Percentiles rank a stretch among this genome's conserved stretches.
phyloP scores from a whole-genome alignment of 2,797 vertebrate genomes.

The Bovichtus variegatus region DNA sequence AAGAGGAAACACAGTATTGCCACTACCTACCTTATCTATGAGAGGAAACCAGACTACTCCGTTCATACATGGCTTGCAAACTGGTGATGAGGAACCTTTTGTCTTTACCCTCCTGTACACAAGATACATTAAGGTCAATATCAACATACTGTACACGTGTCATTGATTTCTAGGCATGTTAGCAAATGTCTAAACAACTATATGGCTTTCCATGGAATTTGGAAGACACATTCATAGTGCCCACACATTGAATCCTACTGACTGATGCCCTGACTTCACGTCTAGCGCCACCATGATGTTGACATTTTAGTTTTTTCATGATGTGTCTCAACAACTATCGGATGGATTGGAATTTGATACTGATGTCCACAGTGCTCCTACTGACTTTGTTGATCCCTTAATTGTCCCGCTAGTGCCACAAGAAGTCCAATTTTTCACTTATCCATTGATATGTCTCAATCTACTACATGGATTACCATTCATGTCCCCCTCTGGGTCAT shows the following conservation, averaged over 20 bases:
- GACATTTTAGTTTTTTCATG: background rate
- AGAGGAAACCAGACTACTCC: background rate
- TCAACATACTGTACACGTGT: background rate
- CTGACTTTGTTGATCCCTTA: background rate
- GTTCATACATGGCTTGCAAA: conserved; percentile 80
- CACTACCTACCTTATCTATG: conserved; percentile 26
- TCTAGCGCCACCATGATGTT: background rate
- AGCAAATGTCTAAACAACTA: background rate
- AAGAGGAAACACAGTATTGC: fast-evolving
- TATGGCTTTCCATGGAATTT: background rate
- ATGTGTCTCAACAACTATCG: background rate
- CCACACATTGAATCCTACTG: too few relatives aligned
- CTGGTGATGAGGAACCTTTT: conserved; percentile 89
- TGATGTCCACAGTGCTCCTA: background rate
- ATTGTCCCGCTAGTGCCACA: background rate
- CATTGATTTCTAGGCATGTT: background rate
- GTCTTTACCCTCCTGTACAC: conserved; percentile 89
- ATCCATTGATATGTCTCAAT: background rate
- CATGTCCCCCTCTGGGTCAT: background rate
- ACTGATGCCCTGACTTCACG: background rate
- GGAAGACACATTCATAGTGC: background rate
- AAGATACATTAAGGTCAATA: background rate
- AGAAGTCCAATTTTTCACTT: background rate
- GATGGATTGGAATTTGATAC: background rate
- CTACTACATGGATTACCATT: background rate